These are phyloP conservation scores for Nomada ruficornis DNA, from an alignment of 2,888 invertebrate genomes.

Conservation along the genomic window DNA sequence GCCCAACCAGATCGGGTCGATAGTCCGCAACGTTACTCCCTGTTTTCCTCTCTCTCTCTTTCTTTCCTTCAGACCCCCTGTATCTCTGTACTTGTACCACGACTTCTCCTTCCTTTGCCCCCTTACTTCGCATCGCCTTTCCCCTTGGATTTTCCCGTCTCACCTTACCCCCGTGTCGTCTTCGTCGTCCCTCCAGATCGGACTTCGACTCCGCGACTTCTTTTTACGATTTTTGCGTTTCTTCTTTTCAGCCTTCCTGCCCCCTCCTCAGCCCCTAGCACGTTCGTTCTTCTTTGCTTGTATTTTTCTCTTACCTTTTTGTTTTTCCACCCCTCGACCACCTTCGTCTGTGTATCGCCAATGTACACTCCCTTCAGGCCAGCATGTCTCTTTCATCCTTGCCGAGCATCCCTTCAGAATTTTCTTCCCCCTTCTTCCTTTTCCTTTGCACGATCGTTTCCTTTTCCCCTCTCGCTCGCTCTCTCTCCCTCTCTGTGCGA, in stretches of 20 bases:
- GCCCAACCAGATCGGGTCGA: slow-evolving; percentile 78
- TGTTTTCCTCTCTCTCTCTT: slow-evolving; percentile 55
- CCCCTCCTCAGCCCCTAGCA: neutral
- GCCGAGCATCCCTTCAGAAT: neutral
- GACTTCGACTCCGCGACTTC: slow-evolving; percentile 3
- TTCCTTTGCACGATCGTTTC: neutral
- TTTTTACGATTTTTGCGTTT: slow-evolving; percentile 16
- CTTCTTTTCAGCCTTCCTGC: too few relatives aligned
- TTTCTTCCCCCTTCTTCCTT: neutral
- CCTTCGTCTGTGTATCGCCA: neutral
- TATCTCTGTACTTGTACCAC: neutral
- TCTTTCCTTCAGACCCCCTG: neutral
- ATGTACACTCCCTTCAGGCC: slow-evolving; percentile 17
- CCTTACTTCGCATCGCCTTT: slow-evolving; percentile 3
- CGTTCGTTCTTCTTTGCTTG: neutral
- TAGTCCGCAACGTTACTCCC: slow-evolving; percentile 81
- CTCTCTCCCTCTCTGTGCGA: neutral
- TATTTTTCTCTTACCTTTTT: neutral
- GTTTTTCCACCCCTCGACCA: neutral
- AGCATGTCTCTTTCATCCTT: slow-evolving; percentile 11
- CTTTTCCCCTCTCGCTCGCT: neutral
- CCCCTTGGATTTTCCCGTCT: slow-evolving; percentile 17
- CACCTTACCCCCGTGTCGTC: neutral
- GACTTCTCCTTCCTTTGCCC: slow-evolving; percentile 24
- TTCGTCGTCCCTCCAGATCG: neutral